Base-by-base conservation (phyloP, 2,797 vertebrate genomes). In the Bradypus variegatus region DNA sequence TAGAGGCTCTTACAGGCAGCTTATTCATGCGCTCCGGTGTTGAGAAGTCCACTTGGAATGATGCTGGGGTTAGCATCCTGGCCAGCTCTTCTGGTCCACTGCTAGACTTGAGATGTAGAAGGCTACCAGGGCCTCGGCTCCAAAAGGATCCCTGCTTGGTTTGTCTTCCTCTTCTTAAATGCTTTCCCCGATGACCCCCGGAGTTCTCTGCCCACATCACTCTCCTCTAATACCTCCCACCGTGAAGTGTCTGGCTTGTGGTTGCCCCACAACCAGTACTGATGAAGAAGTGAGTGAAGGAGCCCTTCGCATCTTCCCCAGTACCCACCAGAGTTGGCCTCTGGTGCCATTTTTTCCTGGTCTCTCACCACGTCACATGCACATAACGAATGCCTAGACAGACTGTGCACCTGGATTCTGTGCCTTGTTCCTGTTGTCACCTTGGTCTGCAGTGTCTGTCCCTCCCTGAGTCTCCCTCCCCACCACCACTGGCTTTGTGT, bases 191-290 rank as follows among this genome's bases (percentile, higher is more conserved):
- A 3, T 8, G 60, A 38, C 58, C 38, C 41, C 27, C 23, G 16
- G 55, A 70, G 36, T 31, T 19, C 31, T 64, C 11, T 13, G 8
- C 15, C 60, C 18, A 73, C 70, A 4, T 78, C 15, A 25, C 23
- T 53, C 4, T 38, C 1, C 0, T 1, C 14, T 21, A 11, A n/a
- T 16, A 8, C 45, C 4, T 55, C 3, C 29, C n/a, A 10, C 14
- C 29, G 7, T 31, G 62, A 27, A 41, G 36, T 25, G 5, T n/a
- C 85, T 75, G 64, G 53, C 36, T 86, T 1, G 1, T 6, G 2
- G 27, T 41, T 45, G 33, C 14, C 48, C 58, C 13, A 4, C 11
- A 33, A 45, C 60, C 27, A 2, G 19, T 25, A 2, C 70, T 83
- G 45, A 13, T 50, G 64, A 78, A 27, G 50, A 88, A n/a, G 33